phyloP scores from a whole-genome alignment of 2,797 vertebrate species.

The Eurystomus glaucurus region DNA sequence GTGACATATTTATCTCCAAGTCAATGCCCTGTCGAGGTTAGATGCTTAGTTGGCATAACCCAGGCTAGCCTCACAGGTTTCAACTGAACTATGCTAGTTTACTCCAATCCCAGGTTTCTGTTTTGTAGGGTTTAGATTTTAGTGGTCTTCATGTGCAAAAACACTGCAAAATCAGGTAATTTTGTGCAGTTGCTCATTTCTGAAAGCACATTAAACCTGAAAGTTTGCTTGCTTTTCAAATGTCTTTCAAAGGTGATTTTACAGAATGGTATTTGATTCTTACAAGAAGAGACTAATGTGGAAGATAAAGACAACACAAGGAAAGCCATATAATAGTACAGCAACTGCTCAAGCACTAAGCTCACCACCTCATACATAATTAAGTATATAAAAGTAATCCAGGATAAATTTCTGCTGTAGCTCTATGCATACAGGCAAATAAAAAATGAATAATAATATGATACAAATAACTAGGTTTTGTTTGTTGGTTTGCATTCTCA shows the following conservation, averaged over 20 bases:
- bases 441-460: not conserved
- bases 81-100: not conserved
- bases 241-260: slow-evolving; percentile 30
- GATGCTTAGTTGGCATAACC: not conserved
- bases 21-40: not conserved
- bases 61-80: not conserved
- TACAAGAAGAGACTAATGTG: not conserved
- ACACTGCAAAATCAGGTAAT: not conserved
- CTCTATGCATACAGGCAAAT: not conserved
- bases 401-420: not conserved
- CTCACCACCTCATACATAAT: not conserved
- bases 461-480: not conserved
- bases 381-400: not conserved
- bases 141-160: not conserved
- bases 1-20: not conserved
- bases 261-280: not conserved
- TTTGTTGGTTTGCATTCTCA: not conserved
- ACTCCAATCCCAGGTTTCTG: not conserved
- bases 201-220: slow-evolving; percentile 4
- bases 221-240: not conserved
- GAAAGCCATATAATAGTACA: not conserved
- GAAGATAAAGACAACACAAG: not conserved
- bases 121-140: not conserved
- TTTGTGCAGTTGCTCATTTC: not conserved
- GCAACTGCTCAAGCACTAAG: not conserved